phyloP scores from a whole-genome alignment of 2,888 invertebrate genomes.

The Amphimallon solstitiale region DNA sequence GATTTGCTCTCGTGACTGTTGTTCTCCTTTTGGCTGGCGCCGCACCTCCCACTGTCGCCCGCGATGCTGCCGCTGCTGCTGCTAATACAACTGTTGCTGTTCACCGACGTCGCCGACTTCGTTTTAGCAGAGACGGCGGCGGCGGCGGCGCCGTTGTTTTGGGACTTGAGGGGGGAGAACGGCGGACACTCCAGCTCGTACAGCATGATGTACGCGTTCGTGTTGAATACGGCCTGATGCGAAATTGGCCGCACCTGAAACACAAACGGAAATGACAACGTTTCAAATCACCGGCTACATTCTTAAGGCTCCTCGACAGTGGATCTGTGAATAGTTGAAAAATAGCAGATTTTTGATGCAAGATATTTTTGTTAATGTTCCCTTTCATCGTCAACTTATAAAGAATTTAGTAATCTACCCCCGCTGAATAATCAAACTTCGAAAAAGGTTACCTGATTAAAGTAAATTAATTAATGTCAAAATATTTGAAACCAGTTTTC shows the following conservation, averaged over 20 bases:
- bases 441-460: too few relatives aligned
- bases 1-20: slow-evolving; percentile 35
- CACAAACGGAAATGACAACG: background rate
- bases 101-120: slow-evolving; percentile 60
- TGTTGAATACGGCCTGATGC: slow-evolving; percentile 80
- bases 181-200: slow-evolving; percentile 72
- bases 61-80: slow-evolving; percentile 12
- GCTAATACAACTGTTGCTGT: slow-evolving; percentile 49
- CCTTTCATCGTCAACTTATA: too few relatives aligned
- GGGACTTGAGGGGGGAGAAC: slow-evolving; percentile 47
- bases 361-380: too few relatives aligned
- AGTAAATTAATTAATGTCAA: too few relatives aligned
- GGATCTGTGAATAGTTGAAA: too few relatives aligned
- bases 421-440: too few relatives aligned
- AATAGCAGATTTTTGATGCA: too few relatives aligned
- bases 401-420: too few relatives aligned
- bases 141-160: slow-evolving; percentile 32
- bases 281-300: too few relatives aligned
- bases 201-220: slow-evolving; percentile 93
- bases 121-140: slow-evolving; percentile 53
- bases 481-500: too few relatives aligned
- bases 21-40: slow-evolving; percentile 4
- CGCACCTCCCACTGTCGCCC: too few relatives aligned
- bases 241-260: slow-evolving; percentile 74
- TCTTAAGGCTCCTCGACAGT: too few relatives aligned